Evolutionary conservation across 1,140 invertebrate species (phyloP), one percentile per base, ranked within the genome.

Genomic region (Diachasma alloeum): DNA sequence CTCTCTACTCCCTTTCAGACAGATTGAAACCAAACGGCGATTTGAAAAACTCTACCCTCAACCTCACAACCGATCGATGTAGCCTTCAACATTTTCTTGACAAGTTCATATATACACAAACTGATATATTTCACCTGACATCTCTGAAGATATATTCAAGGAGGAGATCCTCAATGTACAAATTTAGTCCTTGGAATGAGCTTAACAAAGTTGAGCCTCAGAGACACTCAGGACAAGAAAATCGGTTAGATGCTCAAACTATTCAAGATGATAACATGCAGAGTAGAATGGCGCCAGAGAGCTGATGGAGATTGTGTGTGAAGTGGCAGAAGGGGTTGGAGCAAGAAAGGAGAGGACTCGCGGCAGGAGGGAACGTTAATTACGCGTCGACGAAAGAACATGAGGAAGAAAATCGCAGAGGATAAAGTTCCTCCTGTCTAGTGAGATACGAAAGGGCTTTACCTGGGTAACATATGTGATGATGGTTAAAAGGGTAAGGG

Each of bases 331-430:
- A 63, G 19, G 24, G 59, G 59, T 19, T 26, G 59, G 26, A 63
- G 24, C 6, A 31, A 13, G 13, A 63, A 9, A 63, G 8, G 59
- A 9, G 19, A 63, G 59, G 19, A 26, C 56, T 75, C 11, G 59
- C 37, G 44, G 63, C 53, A 68, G 39, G 56, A 74, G 31, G 13
- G 63, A 75, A 82, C 80, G 82, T 83, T 85, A 85, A 85, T 85
- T 85, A 83, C 75, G 72, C 78, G 80, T 76, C 77, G 75, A 68
- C 56, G 63, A 36, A 75, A 69, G 44, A 44, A 75, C 67, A 69
- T 73, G 74, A 78, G 75, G 69, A 77, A 74, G 53, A 69, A 76
- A 76, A 74, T 66, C 56, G 72, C 24, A 48, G 72, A 72, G 80
- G 46, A 73, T 39, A 26, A 56, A 53, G 66, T 31, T 17, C 68